phyloP scores from a whole-genome alignment of 2,797 vertebrate species.

The Peromyscus melanophrys region DNA sequence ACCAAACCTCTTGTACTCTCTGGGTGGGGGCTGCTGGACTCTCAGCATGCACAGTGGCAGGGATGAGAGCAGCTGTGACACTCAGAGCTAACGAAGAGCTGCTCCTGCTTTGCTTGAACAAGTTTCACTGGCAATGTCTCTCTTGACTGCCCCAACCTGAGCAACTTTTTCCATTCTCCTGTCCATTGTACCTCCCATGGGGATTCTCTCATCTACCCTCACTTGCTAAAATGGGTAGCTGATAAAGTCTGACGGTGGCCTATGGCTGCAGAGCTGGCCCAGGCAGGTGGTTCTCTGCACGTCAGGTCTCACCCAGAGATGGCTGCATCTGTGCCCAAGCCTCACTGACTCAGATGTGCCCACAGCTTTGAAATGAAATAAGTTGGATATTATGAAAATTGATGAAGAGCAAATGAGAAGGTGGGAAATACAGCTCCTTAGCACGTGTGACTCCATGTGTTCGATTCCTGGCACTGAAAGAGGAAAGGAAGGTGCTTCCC shows the following conservation, averaged over 20 bases:
- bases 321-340: neutral
- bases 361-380: neutral
- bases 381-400: neutral
- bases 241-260: accelerated
- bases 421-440: neutral
- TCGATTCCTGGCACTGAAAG: neutral
- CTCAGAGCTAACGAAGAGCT: neutral
- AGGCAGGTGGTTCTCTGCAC: neutral
- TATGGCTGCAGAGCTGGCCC: neutral
- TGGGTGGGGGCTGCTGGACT: neutral
- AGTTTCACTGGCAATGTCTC: neutral
- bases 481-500: neutral
- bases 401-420: neutral
- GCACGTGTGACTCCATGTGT: too few relatives aligned
- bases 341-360: neutral
- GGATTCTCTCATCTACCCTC: neutral
- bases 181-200: accelerated
- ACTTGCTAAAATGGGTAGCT: accelerated
- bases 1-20: neutral
- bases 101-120: too few relatives aligned
- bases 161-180: neutral
- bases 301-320: neutral
- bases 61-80: neutral
- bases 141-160: neutral
- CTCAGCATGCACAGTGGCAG: neutral